Percentiles rank a stretch among this genome's conserved stretches.
phyloP scores from a whole-genome alignment of 2,113 vertebrate species.

The Epinephelus moara region DNA sequence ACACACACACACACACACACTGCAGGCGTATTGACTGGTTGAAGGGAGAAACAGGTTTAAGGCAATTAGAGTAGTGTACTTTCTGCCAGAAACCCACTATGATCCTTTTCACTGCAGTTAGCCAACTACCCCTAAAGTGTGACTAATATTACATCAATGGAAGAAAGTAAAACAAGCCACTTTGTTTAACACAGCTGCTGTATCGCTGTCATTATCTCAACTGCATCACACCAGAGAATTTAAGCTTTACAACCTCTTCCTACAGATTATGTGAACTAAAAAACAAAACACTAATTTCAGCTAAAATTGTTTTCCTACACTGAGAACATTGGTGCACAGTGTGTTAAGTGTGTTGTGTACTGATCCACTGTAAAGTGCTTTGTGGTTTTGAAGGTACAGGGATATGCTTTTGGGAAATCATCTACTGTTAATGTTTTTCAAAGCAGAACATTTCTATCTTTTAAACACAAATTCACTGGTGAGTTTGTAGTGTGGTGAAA shows the following conservation, averaged over 20 bases:
- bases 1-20: conserved; percentile 34
- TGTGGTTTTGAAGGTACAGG: not conserved
- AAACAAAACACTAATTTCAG: not conserved
- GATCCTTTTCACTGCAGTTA: conserved; percentile 68
- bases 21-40: conserved; percentile 71
- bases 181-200: not conserved
- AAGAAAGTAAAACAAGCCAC: conserved; percentile 39
- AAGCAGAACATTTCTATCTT: not conserved
- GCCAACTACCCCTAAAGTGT: conserved; percentile 57
- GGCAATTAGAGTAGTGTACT: conserved; percentile 78
- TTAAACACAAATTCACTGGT: not conserved
- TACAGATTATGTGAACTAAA: not conserved
- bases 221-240: not conserved
- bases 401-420: not conserved
- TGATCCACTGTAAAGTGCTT: not conserved
- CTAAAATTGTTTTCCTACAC: not conserved
- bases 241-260: not conserved
- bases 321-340: too few species aligned
- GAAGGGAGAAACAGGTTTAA: conserved; percentile 75
- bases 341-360: not conserved
- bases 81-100: conserved; percentile 65
- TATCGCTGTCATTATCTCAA: not conserved
- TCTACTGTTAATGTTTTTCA: not conserved
- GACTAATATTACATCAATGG: conserved; percentile 64
- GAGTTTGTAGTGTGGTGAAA: not conserved